Percentiles rank a stretch among this genome's conserved stretches.
phyloP scores from a whole-genome alignment of 2,888 invertebrate genomes.

The Mylabris sibirica region DNA sequence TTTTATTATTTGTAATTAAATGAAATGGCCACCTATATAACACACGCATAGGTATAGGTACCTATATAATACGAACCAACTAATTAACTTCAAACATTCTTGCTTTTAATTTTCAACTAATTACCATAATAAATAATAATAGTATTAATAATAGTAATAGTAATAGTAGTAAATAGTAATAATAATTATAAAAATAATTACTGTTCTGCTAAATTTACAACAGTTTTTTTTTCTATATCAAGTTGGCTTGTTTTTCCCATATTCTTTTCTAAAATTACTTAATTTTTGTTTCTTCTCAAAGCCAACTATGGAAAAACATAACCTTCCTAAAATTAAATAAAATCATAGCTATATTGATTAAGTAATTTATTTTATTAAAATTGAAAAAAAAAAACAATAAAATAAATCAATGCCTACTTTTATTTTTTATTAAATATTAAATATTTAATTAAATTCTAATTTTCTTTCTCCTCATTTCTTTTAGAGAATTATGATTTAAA shows the following conservation, averaged over 20 bases:
- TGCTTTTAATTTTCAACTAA: slow-evolving; percentile 1
- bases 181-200: too few species aligned
- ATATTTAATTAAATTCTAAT: too few species aligned
- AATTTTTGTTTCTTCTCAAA: too few species aligned
- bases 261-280: neutral
- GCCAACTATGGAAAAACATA: neutral
- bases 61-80: neutral
- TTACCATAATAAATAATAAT: neutral
- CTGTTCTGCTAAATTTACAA: too few species aligned
- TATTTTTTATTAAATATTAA: too few species aligned
- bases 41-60: too few species aligned
- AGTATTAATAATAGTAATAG: neutral
- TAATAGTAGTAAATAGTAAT: too few species aligned
- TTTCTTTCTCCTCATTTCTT: too few species aligned
- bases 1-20: neutral
- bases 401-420: too few species aligned
- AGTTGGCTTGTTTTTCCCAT: neutral
- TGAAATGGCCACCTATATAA: neutral
- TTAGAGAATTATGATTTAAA: too few species aligned
- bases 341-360: neutral
- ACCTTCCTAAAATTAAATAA: neutral
- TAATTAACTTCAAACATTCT: slow-evolving; percentile 1
- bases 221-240: too few species aligned
- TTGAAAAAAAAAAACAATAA: too few species aligned
- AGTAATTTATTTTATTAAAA: neutral